Evolutionary conservation across 2,888 invertebrate genomes (phyloP).

Genomic region (Leptinotarsa juncta): DNA sequence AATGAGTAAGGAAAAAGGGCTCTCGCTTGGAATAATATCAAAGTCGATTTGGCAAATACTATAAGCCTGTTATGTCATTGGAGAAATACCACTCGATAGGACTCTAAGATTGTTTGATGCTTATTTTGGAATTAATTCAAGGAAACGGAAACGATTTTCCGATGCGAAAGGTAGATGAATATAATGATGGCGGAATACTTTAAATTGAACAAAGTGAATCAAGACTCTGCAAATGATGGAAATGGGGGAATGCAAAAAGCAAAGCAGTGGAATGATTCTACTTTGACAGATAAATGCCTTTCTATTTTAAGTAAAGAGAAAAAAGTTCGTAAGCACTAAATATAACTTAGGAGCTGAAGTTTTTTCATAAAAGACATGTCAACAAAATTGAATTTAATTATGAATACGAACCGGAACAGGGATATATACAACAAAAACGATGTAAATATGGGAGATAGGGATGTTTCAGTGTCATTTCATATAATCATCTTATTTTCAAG

Average conservation of each 20-base stretch:
- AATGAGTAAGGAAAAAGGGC: constrained; percentile 41
- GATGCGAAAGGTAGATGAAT: constrained; percentile 1
- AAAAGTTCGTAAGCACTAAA: neutral
- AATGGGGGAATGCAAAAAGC: neutral
- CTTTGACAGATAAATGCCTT: neutral
- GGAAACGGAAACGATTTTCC: constrained; percentile 12
- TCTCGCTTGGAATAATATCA: constrained; percentile 40
- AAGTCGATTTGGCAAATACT: constrained; percentile 44
- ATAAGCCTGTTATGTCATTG: constrained; percentile 35
- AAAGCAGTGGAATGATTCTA: neutral
- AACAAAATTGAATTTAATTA: too few relatives aligned
- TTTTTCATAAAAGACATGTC: neutral
- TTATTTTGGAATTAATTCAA: constrained; percentile 30
- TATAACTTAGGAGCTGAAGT: neutral
- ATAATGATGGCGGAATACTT: constrained; percentile 16
- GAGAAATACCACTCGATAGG: constrained; percentile 27
- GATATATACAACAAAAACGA: too few relatives aligned
- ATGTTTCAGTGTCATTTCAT: too few relatives aligned
- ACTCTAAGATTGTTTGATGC: constrained; percentile 29
- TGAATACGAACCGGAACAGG: too few relatives aligned
- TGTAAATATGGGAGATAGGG: too few relatives aligned
- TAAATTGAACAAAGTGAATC: neutral
- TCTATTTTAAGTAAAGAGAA: neutral
- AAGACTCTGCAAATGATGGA: neutral
- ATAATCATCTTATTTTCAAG: too few relatives aligned